These are phyloP conservation scores for Spondyliosoma cantharus DNA, from an alignment of 2,797 vertebrate genomes.

Conservation along the genomic window DNA sequence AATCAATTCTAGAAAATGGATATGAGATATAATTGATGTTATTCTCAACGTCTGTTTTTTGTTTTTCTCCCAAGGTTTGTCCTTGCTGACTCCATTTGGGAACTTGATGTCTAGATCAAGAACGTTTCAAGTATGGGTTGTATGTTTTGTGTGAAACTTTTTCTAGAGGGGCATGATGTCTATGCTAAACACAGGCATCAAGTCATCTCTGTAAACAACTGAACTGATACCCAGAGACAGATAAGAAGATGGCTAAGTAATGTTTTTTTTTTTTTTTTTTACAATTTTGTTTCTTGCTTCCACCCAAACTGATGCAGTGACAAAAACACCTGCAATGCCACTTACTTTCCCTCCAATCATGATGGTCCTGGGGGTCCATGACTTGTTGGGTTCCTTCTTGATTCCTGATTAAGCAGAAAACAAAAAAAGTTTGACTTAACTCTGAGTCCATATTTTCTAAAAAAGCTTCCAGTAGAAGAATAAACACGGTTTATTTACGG, in stretches of 20 bases:
- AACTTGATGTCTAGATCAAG: not conserved
- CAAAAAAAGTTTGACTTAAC: not conserved
- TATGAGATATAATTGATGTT: not conserved
- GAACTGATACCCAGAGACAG: no score
- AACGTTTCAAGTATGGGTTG: no score
- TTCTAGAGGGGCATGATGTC: no score
- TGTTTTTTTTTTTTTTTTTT: no score
- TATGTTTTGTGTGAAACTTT: no score
- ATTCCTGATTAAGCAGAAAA: slow-evolving; percentile 82
- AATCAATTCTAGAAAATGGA: not conserved
- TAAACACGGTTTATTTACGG: slow-evolving; percentile 78
- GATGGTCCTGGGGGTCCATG: slow-evolving; percentile 89
- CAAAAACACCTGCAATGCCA: not conserved
- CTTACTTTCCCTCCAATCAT: slow-evolving; percentile 95
- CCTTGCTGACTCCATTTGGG: not conserved
- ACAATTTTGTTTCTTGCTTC: no score
- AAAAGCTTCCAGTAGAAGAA: not conserved
- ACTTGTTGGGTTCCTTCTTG: slow-evolving; percentile 89
- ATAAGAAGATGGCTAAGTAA: no score
- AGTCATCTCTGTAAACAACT: no score
- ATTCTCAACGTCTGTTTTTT: not conserved
- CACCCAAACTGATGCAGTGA: not conserved
- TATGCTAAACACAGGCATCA: no score
- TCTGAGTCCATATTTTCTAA: not conserved
- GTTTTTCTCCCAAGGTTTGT: not conserved